phyloP scores from a whole-genome alignment of 2,888 invertebrate species.

The Microctonus brassicae region DNA sequence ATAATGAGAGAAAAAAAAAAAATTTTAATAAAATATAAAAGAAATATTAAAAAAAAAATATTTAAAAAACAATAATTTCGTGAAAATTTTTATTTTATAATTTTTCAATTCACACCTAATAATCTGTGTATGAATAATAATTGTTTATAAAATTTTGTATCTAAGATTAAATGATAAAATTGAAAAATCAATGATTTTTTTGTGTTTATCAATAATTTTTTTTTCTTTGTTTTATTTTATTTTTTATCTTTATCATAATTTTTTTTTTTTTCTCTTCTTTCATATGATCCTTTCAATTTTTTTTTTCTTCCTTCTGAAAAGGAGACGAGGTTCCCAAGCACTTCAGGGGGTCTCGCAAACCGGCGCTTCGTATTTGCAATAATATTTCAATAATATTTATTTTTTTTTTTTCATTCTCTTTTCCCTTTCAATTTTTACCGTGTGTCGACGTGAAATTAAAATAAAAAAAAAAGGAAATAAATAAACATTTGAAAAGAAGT shows the following conservation, averaged over 20 bases:
- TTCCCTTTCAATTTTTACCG: not conserved
- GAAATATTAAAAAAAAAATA: too few species aligned
- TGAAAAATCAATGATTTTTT: conserved; percentile 55
- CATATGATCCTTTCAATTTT: too few species aligned
- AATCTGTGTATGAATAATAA: too few species aligned
- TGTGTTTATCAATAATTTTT: conserved; percentile 28
- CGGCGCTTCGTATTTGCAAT: not conserved
- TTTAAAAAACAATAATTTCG: too few species aligned
- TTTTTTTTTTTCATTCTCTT: not conserved
- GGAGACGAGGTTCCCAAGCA: not conserved
- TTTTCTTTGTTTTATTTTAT: not conserved
- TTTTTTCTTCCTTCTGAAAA: too few species aligned
- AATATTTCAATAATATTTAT: not conserved
- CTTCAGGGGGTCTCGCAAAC: not conserved
- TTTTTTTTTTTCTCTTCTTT: too few species aligned
- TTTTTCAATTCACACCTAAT: conserved; percentile 67
- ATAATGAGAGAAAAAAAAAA: too few species aligned
- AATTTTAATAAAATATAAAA: too few species aligned
- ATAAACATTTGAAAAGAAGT: not conserved
- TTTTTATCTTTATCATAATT: not conserved
- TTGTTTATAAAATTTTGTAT: too few species aligned
- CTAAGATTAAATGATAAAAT: conserved; percentile 64
- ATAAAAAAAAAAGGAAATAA: too few species aligned
- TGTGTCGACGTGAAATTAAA: not conserved
- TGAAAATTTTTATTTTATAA: too few species aligned